Conservation (phyloP, 2,888 invertebrate species). For the Cenopis cana region DNA sequence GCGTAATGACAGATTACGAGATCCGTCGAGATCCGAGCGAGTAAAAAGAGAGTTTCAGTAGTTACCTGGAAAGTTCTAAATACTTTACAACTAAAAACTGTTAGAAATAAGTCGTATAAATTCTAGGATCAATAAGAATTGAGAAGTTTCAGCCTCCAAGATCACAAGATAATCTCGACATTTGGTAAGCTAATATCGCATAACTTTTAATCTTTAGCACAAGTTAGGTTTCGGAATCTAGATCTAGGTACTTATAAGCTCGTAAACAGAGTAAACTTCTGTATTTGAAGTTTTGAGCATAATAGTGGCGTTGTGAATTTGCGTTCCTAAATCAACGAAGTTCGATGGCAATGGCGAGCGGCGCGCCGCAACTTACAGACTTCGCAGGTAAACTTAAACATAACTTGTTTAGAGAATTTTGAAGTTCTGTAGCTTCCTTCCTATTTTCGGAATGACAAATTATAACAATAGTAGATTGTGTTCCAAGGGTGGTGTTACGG, state of each 20-base stretch:
- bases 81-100: conserved; percentile 3
- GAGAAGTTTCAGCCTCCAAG: background rate
- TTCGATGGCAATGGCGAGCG: conserved; percentile 11
- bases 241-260: conserved; percentile 15
- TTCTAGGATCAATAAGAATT: background rate
- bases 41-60: conserved; percentile 48
- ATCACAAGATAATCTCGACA: conserved; percentile 4
- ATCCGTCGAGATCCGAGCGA: conserved; percentile 57
- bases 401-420: conserved; percentile 27
- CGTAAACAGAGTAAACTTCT: conserved; percentile 27
- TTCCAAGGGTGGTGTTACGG: too few species aligned
- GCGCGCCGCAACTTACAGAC: conserved; percentile 8
- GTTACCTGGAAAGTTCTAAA: conserved; percentile 49
- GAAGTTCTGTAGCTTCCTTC: background rate
- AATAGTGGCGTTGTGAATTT: conserved; percentile 26
- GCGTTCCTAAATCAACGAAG: conserved; percentile 23
- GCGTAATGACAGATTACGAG: conserved; percentile 60
- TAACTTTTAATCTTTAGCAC: conserved; percentile 11
- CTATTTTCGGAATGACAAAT: background rate
- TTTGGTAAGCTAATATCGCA: background rate
- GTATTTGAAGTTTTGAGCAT: conserved; percentile 22
- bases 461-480: too few species aligned
- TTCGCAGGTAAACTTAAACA: conserved; percentile 16
- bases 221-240: background rate
- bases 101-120: conserved; percentile 1